Evolutionary conservation across 2,888 invertebrate species (phyloP), one percentile per base, ranked within the genome.

Genomic region (Pristionchus arcanus): DNA sequence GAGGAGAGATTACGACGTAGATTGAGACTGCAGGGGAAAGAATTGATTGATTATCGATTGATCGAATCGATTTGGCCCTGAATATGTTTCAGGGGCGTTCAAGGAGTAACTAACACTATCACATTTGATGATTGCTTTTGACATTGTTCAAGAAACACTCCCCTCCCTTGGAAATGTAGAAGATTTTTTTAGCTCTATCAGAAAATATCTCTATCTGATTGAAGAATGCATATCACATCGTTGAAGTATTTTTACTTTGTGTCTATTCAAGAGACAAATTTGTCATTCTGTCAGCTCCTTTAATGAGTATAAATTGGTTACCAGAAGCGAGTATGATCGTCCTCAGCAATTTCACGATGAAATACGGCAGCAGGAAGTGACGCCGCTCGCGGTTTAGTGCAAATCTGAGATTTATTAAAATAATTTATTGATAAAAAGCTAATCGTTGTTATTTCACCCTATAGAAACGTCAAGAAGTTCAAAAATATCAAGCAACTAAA

Each of bases 261-360:
- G 11, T 25, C 11, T 11, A 28, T 2, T 66, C 28, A 28, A 28
- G 28, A 66, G 28, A 66, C 66, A 7, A 66, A 7, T 9, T 49
- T 13, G 9, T 49, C 9, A 1, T 49, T 49, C 9, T 0, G 9
- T 3, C 42, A 49, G 42, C 3, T 13, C 0, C 0, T 2, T 2
- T 66, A 28, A 28, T 28, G 13, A 28, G 9, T 28, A 2, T n/a
- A 37, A 37, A 34, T 68, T n/a, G 7, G 13, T n/a, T 59, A 89
- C 89, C 89, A 21, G 77, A 31, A 4, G 81, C 89, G 13, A 89
- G 83, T 25, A 59, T 66, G 42, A 89, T 53, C 21, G 81, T 83
- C 34, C 89, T 77, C 28, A 89, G 21, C 34, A 89, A 15, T 28
- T 89, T 89, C 16, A 89, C 83, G 81, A 83, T 83, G 89, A 89